Percentiles rank a stretch among this genome's conserved stretches.
phyloP scores from a whole-genome alignment of 2,888 invertebrate genomes.

The Callosobruchus maculatus region DNA sequence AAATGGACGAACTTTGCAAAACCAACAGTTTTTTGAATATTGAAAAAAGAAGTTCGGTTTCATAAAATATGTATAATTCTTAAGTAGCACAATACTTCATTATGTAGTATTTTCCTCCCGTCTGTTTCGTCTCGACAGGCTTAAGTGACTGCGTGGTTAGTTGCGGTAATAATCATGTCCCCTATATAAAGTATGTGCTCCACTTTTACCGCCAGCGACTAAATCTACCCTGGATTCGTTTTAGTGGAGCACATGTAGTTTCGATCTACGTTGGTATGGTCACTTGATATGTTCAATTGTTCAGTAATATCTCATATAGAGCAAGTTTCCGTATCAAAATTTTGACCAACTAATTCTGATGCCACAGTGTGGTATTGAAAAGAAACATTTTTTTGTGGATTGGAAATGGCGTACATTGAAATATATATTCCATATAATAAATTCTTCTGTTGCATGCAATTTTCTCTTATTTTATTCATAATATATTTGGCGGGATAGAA shows the following conservation, averaged over 20 bases:
- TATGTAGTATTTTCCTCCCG: neutral
- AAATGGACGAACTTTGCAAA: too few relatives aligned
- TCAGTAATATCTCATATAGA: neutral
- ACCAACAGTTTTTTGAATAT: too few relatives aligned
- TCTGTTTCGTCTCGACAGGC: neutral
- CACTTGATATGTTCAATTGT: neutral
- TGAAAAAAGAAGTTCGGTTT: too few relatives aligned
- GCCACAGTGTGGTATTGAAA: neutral
- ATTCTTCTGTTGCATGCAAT: neutral
- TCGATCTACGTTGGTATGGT: neutral
- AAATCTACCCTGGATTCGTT: neutral
- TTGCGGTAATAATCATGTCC: too few relatives aligned
- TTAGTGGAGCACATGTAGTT: neutral
- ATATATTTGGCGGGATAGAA: neutral
- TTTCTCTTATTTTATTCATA: neutral
- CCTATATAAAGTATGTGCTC: neutral
- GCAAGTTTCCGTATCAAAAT: neutral
- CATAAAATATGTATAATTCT: too few relatives aligned
- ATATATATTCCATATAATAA: neutral
- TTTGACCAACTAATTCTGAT: neutral
- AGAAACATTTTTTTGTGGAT: neutral
- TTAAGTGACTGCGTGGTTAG: too few relatives aligned
- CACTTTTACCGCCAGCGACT: neutral
- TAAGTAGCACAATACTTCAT: neutral
- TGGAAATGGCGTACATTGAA: neutral